Conservation (phyloP, 2,113 vertebrate genomes). For the Sapajus apella region DNA sequence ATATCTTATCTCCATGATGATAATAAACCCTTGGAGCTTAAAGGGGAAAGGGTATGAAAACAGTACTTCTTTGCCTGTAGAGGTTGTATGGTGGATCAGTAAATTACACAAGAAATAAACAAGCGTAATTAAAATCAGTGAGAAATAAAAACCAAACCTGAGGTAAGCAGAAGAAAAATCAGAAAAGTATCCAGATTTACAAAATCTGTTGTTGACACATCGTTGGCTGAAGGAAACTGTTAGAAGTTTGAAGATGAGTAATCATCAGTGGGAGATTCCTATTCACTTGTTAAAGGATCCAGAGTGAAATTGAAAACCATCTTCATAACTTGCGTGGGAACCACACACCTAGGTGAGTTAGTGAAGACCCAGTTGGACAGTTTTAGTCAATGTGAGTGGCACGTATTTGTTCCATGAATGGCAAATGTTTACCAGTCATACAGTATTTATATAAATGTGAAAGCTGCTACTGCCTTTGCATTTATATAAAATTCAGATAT, state of each 20-base stretch:
- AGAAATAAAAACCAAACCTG: neutral
- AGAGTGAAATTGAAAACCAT: neutral
- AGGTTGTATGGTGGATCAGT: neutral
- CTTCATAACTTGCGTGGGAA: neutral
- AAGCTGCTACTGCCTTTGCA: neutral
- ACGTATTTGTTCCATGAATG: neutral
- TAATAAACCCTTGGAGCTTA: neutral
- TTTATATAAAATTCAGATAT: neutral
- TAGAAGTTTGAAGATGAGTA: neutral
- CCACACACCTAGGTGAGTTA: neutral
- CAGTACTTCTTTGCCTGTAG: neutral
- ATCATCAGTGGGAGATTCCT: neutral
- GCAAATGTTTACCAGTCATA: accelerated
- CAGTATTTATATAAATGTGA: too few relatives aligned
- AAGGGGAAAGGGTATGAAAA: neutral
- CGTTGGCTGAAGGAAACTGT: neutral
- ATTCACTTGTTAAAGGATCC: neutral
- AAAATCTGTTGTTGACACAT: neutral
- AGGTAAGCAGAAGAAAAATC: neutral
- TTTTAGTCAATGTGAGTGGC: accelerated
- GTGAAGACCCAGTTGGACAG: neutral
- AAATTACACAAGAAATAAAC: neutral
- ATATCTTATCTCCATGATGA: neutral
- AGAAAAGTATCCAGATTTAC: neutral
- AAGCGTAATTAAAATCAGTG: neutral